Conservation (phyloP, 2,797 vertebrate genomes). For the Tauraco hartlaubi region DNA sequence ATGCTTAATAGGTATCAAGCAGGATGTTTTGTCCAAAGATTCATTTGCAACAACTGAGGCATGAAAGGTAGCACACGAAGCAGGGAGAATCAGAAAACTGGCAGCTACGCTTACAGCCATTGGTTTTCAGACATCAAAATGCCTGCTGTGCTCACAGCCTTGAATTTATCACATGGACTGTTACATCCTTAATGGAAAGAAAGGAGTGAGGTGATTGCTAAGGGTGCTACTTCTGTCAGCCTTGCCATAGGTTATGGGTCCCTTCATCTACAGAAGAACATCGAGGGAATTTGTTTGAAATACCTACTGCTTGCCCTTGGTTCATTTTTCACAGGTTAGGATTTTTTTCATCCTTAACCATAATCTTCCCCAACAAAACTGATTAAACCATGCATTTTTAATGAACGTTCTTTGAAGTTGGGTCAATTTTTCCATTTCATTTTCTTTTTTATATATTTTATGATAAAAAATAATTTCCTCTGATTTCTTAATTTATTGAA, state of each 20-base stretch:
- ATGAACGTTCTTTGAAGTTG: not conserved
- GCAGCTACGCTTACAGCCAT: not conserved
- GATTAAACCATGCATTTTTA: not conserved
- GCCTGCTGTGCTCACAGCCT: not conserved
- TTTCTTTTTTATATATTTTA: not conserved
- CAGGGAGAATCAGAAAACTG: not conserved
- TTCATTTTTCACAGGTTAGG: not conserved
- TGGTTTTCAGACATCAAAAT: not conserved
- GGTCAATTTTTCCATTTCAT: not conserved
- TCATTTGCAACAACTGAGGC: constrained; percentile 11
- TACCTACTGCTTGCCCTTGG: not conserved
- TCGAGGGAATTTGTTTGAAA: not conserved
- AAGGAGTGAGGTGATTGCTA: not conserved
- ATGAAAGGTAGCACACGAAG: not conserved
- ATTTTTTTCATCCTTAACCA: not conserved
- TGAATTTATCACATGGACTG: not conserved
- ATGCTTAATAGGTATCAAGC: not conserved
- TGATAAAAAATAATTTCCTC: not conserved
- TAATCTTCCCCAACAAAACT: not conserved
- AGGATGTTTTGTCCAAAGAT: not conserved
- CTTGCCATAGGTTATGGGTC: not conserved
- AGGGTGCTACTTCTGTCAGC: not conserved
- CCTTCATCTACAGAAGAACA: not conserved
- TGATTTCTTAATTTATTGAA: not conserved
- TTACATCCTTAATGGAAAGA: not conserved